Evolutionary conservation across 2,888 invertebrate genomes (phyloP).

Genomic region (Parnassius mnemosyne): DNA sequence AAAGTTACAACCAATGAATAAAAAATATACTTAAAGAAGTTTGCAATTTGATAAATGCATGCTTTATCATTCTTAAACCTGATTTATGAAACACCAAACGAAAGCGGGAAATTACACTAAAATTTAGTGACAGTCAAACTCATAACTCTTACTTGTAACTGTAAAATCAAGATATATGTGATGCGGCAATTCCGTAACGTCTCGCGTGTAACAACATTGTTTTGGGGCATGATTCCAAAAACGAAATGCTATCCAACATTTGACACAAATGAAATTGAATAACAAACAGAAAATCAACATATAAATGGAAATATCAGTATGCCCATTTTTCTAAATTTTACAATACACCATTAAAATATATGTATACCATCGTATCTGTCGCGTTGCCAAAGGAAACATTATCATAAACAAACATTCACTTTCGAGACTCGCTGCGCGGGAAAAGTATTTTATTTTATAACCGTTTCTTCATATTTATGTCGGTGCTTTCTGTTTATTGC

Average conservation of each 20-base stretch:
- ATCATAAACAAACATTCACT: conserved; percentile 41
- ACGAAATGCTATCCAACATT: background rate
- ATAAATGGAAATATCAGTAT: conserved; percentile 26
- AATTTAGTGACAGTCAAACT: background rate
- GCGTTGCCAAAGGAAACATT: conserved; percentile 31
- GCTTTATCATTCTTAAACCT: no score
- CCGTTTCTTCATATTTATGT: conserved; percentile 31
- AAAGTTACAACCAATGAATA: no score
- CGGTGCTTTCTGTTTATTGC: conserved; percentile 26
- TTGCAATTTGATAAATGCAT: background rate
- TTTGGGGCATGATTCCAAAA: conserved; percentile 1
- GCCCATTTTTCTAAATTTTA: conserved; percentile 28
- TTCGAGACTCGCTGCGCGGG: conserved; percentile 32
- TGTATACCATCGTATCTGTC: conserved; percentile 35
- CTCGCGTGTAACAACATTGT: background rate
- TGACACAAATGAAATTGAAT: conserved; percentile 12
- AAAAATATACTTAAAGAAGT: background rate
- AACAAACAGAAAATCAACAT: conserved; percentile 25
- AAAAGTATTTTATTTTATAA: conserved; percentile 34
- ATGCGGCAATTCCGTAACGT: background rate
- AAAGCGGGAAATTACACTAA: conserved; percentile 1
- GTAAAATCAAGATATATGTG: conserved; percentile 3
- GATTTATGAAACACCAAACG: background rate
- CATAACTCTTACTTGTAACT: conserved; percentile 2
- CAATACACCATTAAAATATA: conserved; percentile 38